Evolutionary conservation across 2,888 invertebrate species (phyloP).

Genomic region (Piscicola geometra): DNA sequence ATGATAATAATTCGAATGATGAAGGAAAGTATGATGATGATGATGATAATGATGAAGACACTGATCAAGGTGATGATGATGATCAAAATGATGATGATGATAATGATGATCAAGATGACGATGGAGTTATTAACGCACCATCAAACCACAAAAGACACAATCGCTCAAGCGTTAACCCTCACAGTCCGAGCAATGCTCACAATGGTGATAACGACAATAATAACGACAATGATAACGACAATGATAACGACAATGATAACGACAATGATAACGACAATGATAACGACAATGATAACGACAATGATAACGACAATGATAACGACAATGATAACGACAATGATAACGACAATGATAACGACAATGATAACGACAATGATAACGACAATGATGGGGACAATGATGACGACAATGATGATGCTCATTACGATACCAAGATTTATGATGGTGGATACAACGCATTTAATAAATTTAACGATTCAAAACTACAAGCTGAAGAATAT

Average conservation of each 20-base stretch:
- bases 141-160: not conserved
- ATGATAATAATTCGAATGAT: constrained; percentile 17
- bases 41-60: constrained; percentile 16
- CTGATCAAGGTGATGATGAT: constrained; percentile 8
- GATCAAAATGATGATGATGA: constrained; percentile 7
- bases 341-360: not conserved
- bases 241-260: not conserved
- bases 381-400: no score
- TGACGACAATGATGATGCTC: no score
- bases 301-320: not conserved
- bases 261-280: not conserved
- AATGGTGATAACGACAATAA: constrained; percentile 12
- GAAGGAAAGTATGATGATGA: constrained; percentile 7
- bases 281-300: not conserved
- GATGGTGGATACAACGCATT: no score
- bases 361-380: not conserved
- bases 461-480: no score
- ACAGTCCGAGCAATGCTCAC: no score
- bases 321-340: not conserved
- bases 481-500: no score
- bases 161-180: no score
- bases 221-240: constrained; percentile 15
- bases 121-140: not conserved
- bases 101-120: constrained; percentile 2
- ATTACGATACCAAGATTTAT: no score